These are phyloP conservation scores for Hyperoplus lanceolatus DNA, from an alignment of 2,797 vertebrate genomes.

Conservation along the genomic window DNA sequence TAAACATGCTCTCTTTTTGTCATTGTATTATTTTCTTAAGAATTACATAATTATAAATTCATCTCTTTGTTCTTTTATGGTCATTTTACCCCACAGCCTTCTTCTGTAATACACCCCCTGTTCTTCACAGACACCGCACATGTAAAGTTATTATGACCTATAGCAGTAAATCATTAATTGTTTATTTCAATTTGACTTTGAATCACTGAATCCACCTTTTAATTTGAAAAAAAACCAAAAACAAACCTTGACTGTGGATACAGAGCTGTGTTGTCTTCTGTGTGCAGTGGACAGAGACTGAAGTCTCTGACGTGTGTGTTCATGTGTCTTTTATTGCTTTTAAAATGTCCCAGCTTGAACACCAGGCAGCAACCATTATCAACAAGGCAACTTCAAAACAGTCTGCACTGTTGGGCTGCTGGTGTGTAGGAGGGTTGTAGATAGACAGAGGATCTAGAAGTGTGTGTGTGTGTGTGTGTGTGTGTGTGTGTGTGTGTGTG, in stretches of 20 bases:
- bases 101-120: too few relatives aligned
- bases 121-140: background rate
- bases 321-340: conserved; percentile 3
- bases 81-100: background rate
- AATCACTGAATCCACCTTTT: too few relatives aligned
- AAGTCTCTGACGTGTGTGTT: background rate
- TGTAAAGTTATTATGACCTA: background rate
- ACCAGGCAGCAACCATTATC: conserved; percentile 35
- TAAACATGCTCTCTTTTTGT: too few relatives aligned
- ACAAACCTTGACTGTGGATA: too few relatives aligned
- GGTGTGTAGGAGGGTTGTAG: conserved; percentile 62
- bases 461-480: conserved; percentile 8
- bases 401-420: conserved; percentile 44
- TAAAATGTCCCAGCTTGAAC: conserved; percentile 28
- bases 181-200: too few relatives aligned
- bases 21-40: too few relatives aligned
- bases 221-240: too few relatives aligned
- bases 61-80: background rate
- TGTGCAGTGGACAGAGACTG: background rate
- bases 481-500: background rate
- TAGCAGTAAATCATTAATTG: too few relatives aligned
- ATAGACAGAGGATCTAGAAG: conserved; percentile 27
- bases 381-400: conserved; percentile 42
- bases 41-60: too few relatives aligned
- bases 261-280: background rate